Evolutionary conservation across 2,888 invertebrate genomes (phyloP), one percentile per base, ranked within the genome.

Genomic region (Andrena minutula): DNA sequence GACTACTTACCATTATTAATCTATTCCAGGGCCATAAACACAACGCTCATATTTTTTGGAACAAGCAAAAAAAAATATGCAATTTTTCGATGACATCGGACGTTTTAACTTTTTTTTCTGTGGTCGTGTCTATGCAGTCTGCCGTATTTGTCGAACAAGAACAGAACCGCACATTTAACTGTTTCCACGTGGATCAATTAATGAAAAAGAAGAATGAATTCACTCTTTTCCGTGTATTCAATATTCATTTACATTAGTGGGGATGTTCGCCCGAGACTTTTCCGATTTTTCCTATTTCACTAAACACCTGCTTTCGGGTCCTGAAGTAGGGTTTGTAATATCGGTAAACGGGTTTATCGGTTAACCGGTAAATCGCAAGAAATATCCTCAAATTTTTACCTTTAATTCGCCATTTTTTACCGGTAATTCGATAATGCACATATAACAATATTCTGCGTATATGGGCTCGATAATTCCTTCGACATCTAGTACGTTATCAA

Each of bases 161-260:
- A 53, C 53, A n/a, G n/a, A 53, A 53, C 8, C 23, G n/a, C 20
- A 35, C 23, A n/a, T n/a, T 53, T 10, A 7, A 53, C 8, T 53
- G 20, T 23, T 8, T 23, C 10, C 53, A 23, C 3, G 10, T 23
- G 23, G 23, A 23, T 10, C 23, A 53, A 53, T 53, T 53, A 53
- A 2, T 23, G 23, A 2, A 30, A 32, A 60, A 32, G 47, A 16
- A 23, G 53, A 53, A 51, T 32, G 32, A 3, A 20, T 12, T 7
- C 4, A 1, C 49, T 10, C 49, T 23, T 53, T 53, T 61, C 26
- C 56, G 58, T 26, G 32, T 70, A 63, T 70, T 83, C 76, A 70
- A 87, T 85, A 87, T 87, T 81, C 85, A 75, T 87, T 81, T 83
- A 71, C 73, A 79, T 81, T 58, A 35, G 65, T 74, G 61, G 75